Conservation (phyloP, 2,888 invertebrate genomes). For the Drosophila anomalipes region DNA sequence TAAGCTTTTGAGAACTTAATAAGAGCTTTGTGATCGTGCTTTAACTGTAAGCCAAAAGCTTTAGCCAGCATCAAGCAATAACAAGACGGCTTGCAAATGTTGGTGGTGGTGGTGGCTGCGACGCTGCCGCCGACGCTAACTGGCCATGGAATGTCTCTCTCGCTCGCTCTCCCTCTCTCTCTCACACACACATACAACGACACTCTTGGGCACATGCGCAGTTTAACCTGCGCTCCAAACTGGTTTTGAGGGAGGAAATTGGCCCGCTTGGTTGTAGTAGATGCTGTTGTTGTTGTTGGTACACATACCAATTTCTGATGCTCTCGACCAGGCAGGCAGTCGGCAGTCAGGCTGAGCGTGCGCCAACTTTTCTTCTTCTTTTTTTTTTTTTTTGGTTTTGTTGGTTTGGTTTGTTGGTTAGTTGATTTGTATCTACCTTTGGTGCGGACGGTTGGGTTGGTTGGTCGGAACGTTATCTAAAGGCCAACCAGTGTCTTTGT, state of each 20-base stretch:
- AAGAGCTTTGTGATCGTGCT: slow-evolving; percentile 35
- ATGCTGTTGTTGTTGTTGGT: slow-evolving; percentile 45
- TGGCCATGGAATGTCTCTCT: slow-evolving; percentile 48
- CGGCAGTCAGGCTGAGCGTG: slow-evolving; percentile 61
- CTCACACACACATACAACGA: slow-evolving; percentile 4
- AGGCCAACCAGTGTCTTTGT: slow-evolving; percentile 71
- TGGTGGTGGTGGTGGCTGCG: slow-evolving; percentile 17
- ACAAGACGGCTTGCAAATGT: slow-evolving; percentile 36
- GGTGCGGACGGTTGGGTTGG: slow-evolving; percentile 78
- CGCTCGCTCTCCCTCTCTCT: slow-evolving; percentile 23
- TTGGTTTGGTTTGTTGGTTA: slow-evolving; percentile 58
- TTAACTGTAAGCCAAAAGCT: slow-evolving; percentile 16
- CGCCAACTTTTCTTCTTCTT: slow-evolving; percentile 62
- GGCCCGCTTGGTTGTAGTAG: slow-evolving; percentile 47
- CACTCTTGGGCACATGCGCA: slow-evolving; percentile 67
- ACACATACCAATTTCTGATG: slow-evolving; percentile 60
- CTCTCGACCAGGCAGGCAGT: slow-evolving; percentile 57
- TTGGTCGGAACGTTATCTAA: slow-evolving; percentile 72
- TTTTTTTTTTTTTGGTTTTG: slow-evolving; percentile 26
- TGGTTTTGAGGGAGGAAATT: slow-evolving; percentile 82
- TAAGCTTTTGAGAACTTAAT: slow-evolving; percentile 2
- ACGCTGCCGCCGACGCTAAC: slow-evolving; percentile 21
- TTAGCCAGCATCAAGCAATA: slow-evolving; percentile 22
- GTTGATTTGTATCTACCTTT: slow-evolving; percentile 82
- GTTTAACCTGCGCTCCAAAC: slow-evolving; percentile 77